Conservation (phyloP, 1,140 invertebrate genomes). For the Subanguina moxae region DNA sequence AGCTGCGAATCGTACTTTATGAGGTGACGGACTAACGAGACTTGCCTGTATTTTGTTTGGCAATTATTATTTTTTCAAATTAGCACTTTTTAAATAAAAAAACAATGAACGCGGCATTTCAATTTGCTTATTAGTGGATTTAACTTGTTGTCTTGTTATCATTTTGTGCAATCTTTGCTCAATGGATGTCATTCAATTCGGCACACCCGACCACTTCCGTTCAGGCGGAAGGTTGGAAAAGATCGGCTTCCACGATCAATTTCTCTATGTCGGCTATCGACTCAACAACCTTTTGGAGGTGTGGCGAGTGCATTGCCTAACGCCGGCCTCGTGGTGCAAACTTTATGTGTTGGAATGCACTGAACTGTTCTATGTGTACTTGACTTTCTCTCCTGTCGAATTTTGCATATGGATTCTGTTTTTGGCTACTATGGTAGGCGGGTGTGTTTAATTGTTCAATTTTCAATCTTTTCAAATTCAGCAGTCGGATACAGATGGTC, state of each 20-base stretch:
- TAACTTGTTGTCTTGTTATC: neutral
- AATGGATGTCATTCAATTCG: conserved; percentile 18
- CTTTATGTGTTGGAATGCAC: conserved; percentile 15
- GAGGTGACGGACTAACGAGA: no score
- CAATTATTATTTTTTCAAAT: no score
- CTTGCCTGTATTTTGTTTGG: no score
- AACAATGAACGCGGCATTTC: neutral
- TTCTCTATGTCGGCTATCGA: conserved; percentile 22
- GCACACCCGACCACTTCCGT: conserved; percentile 22
- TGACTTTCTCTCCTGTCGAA: conserved; percentile 8
- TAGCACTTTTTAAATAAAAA: no score
- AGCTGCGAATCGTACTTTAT: no score
- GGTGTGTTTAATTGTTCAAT: neutral
- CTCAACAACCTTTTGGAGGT: conserved; percentile 12
- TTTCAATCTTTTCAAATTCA: neutral
- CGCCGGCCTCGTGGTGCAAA: conserved; percentile 19
- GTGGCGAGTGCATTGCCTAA: conserved; percentile 24
- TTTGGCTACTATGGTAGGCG: neutral
- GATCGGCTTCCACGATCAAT: conserved; percentile 18
- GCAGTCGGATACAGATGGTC: no score
- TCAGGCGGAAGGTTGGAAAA: conserved; percentile 13
- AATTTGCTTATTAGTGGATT: neutral
- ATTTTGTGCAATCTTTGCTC: neutral
- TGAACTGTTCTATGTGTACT: conserved; percentile 27
- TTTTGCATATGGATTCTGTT: neutral